Conservation (phyloP, 1,140 invertebrate species). For the Diuraphis noxia region DNA sequence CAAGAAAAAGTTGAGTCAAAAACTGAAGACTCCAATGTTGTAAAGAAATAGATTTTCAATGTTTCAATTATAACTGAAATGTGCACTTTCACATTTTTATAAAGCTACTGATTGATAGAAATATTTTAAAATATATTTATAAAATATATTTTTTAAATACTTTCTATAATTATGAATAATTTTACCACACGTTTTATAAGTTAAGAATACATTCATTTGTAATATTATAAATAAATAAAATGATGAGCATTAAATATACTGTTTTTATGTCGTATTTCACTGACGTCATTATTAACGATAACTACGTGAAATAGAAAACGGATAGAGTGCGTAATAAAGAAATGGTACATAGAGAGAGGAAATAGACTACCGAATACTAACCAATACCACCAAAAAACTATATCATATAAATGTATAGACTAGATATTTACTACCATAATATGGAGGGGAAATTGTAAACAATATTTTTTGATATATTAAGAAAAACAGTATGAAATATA, state of each 20-base stretch:
- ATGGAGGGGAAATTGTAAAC: slow-evolving; percentile 24
- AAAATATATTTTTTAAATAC: not conserved
- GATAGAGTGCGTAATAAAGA: not conserved
- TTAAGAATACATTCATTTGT: slow-evolving; percentile 13
- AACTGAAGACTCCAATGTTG: not conserved
- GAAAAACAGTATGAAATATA: slow-evolving; percentile 40
- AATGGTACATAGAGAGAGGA: slow-evolving; percentile 34
- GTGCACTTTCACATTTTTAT: not conserved
- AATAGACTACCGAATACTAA: not conserved
- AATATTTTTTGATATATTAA: slow-evolving; percentile 50
- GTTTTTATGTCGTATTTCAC: not conserved
- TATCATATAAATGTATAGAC: not conserved
- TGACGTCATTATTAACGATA: not conserved
- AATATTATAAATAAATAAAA: slow-evolving; percentile 13
- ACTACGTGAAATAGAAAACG: not conserved
- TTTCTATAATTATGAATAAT: not conserved
- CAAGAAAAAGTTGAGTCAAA: slow-evolving; percentile 25
- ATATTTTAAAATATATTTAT: slow-evolving; percentile 11
- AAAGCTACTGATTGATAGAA: not conserved
- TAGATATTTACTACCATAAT: not conserved
- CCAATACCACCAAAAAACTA: not conserved
- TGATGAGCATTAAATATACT: not conserved
- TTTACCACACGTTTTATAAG: not conserved
- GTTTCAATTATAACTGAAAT: not conserved
- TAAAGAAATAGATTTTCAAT: slow-evolving; percentile 22